Conservation (phyloP, 1,140 invertebrate genomes). For the Drosophila bocki region DNA sequence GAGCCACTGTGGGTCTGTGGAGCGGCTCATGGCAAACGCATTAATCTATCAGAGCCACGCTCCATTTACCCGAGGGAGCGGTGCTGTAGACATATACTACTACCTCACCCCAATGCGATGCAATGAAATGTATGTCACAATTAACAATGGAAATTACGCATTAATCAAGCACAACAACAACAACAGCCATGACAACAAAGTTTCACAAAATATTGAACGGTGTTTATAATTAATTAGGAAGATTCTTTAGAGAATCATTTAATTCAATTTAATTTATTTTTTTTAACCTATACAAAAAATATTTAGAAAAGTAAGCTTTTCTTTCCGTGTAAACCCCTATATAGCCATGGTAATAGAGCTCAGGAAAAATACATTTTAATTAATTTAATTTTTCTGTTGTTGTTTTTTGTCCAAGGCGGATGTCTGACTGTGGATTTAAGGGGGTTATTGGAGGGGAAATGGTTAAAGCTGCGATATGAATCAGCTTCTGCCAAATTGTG, state of each 20-base stretch:
- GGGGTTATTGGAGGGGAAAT: constrained; percentile 37
- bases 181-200: constrained; percentile 11
- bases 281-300: too few species aligned
- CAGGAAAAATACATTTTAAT: constrained; percentile 69
- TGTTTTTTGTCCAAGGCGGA: constrained; percentile 32
- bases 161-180: constrained; percentile 75
- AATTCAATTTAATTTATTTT: too few species aligned
- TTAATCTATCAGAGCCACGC: constrained; percentile 79
- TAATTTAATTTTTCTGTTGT: constrained; percentile 45
- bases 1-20: constrained; percentile 17
- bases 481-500: constrained; percentile 71
- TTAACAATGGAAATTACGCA: constrained; percentile 76
- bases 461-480: constrained; percentile 66
- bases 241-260: background rate
- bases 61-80: constrained; percentile 64
- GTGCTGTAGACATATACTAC: background rate
- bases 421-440: constrained; percentile 32
- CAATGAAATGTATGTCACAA: constrained; percentile 68
- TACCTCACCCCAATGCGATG: background rate
- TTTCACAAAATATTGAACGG: constrained; percentile 5
- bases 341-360: constrained; percentile 12
- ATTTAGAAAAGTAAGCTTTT: background rate
- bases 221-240: background rate
- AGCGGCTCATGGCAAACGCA: constrained; percentile 49
- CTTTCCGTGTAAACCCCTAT: constrained; percentile 1